Base-by-base conservation (phyloP, 2,797 vertebrate species). In the Pseudochromis fuscus region DNA sequence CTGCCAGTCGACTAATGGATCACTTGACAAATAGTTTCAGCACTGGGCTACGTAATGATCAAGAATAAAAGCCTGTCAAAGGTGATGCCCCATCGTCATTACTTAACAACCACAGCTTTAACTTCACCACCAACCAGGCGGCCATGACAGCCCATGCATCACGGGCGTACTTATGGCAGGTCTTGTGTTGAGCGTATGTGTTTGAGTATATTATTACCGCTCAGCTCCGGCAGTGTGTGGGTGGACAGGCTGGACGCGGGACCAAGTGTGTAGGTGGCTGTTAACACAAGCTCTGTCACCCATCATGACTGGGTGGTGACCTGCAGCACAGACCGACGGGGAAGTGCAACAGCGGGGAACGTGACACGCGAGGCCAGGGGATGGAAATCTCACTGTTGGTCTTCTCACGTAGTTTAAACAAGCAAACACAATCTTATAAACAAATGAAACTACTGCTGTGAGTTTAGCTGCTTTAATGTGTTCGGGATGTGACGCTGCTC, bases 191-290 rank as follows among this genome's bases (percentile, higher is more conserved):
- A 64, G 57, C 24, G 51, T 48, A 77, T 78, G 88, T 68, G 79
- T 67, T 72, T 79, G 81, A 49, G 68, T 84, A 58, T 80, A 67
- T 84, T 81, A 87, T 88, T 80, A 86, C 75, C 66, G 59, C 79
- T 87, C 56, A 49, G 44, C 71, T 85, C 61, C 55, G 63, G 61
- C 61, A 64, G 66, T 67, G 84, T 69, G 90, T 91, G 86, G 85
- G 92, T 68, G 87, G 74, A 80, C n/a, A 28, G 58, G 82, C 86
- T 75, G 74, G 55, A 77, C 37, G 48, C 31, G 1, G 64, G 67
- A 79, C 55, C 19, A 68, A 73, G 81, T 82, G 87, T 61, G 91
- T 91, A 62, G 91, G 91, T 77, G 90, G 88, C 64, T 84, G 81
- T 90, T 92, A 92, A 89, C 88, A 84, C 67, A 67, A 69, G 63